phyloP scores from a whole-genome alignment of 2,113 vertebrate genomes.

The Megaceryle maxima region DNA sequence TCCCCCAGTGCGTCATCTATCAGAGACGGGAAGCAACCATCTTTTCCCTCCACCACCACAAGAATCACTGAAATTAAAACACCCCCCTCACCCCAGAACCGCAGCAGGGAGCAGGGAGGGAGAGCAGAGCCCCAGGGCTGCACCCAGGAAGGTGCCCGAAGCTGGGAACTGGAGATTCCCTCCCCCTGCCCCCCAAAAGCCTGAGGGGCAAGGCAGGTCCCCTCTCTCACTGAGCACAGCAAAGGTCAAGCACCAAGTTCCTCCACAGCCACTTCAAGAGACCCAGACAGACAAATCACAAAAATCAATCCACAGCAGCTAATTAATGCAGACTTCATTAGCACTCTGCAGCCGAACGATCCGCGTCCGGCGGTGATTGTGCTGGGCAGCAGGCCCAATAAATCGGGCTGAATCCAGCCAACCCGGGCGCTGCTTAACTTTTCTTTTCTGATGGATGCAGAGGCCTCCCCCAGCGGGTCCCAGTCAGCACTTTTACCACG shows the following conservation, averaged over 20 bases:
- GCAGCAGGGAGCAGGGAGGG: rapidly evolving
- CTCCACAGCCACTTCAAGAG: neutral
- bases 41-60: too few species aligned
- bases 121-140: neutral
- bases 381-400: neutral
- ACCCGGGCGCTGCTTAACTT: neutral
- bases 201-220: rapidly evolving
- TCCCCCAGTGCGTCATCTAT: rapidly evolving
- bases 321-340: constrained; percentile 58
- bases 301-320: constrained; percentile 32
- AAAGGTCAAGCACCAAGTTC: constrained; percentile 34
- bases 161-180: rapidly evolving
- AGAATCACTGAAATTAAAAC: neutral
- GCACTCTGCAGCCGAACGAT: neutral
- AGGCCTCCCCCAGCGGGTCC: neutral
- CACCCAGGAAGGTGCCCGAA: too few species aligned
- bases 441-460: neutral
- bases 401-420: neutral
- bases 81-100: rapidly evolving
- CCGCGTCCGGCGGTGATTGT: neutral
- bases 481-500: neutral
- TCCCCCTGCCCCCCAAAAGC: neutral
- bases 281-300: constrained; percentile 34
- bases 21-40: too few species aligned
- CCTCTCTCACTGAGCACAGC: neutral